A percentile compares a stretch with the other conserved stretches of the same genome.
Evolutionary conservation across 2,113 vertebrate genomes (phyloP).

Genomic region (Anser brachyrhynchus): DNA sequence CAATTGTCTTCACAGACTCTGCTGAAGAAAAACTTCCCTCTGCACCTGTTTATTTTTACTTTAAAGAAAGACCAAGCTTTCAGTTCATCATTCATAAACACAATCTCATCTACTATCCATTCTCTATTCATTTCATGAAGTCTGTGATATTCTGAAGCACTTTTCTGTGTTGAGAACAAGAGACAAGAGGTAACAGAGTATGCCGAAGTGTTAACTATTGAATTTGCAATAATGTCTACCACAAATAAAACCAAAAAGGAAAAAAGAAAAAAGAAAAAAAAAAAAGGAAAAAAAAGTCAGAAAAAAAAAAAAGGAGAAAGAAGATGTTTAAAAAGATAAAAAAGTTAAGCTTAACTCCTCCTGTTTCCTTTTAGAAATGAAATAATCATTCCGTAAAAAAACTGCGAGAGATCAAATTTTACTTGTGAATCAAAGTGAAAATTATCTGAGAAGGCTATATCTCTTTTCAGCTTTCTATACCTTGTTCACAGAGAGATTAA

Average conservation of each 20-base stretch:
- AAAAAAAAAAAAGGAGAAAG: too few relatives aligned
- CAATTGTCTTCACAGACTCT: neutral
- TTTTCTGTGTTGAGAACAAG: neutral
- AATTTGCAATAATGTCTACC: neutral
- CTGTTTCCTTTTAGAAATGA: neutral
- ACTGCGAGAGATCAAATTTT: neutral
- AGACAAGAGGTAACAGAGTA: neutral
- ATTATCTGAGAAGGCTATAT: neutral
- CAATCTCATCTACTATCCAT: neutral
- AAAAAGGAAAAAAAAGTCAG: too few relatives aligned
- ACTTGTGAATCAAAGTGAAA: neutral
- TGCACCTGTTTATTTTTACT: neutral
- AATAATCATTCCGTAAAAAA: neutral
- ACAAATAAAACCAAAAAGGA: too few relatives aligned
- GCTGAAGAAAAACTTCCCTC: neutral
- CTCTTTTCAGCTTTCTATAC: neutral
- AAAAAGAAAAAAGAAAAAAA: neutral
- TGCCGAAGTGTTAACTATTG: neutral
- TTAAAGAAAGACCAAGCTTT: neutral
- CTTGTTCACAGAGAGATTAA: neutral
- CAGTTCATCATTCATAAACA: neutral
- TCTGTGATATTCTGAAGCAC: neutral
- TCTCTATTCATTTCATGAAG: neutral
- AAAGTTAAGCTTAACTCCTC: neutral
- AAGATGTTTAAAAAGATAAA: too few relatives aligned